These are phyloP conservation scores for Erythrocercus mccallii DNA, from an alignment of 2,113 vertebrate species.

Conservation along the genomic window DNA sequence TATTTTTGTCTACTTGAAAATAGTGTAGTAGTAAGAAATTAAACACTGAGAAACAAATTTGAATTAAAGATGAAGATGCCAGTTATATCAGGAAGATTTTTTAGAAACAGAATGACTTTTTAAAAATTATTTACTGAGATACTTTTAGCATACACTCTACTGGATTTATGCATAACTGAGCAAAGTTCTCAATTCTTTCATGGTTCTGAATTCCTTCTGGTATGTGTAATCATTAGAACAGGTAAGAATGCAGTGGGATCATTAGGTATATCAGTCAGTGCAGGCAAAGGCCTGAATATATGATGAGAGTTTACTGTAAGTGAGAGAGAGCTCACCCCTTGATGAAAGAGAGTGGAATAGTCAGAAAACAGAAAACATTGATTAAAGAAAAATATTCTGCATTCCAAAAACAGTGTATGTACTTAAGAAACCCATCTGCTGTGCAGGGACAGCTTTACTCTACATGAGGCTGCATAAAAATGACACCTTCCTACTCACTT, in stretches of 20 bases:
- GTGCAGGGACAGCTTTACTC: slow-evolving; percentile 18
- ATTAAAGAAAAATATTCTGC: slow-evolving; percentile 3
- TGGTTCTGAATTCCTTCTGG: neutral
- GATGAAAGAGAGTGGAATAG: neutral
- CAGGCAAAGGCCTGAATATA: neutral
- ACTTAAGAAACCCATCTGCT: slow-evolving; percentile 53
- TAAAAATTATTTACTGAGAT: neutral
- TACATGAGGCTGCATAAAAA: slow-evolving; percentile 14
- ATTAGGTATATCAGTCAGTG: neutral
- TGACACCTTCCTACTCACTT: slow-evolving; percentile 45
- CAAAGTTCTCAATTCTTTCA: neutral
- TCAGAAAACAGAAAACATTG: neutral
- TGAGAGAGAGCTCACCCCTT: neutral
- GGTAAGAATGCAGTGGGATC: neutral
- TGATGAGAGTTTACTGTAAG: neutral
- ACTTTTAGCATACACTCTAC: neutral
- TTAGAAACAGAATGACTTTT: neutral
- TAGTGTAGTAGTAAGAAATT: neutral
- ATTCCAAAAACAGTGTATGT: neutral
- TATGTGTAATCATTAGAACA: neutral
- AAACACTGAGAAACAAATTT: neutral
- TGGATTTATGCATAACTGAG: neutral
- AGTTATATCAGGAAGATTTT: neutral
- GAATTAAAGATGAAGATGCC: neutral
- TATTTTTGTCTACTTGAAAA: neutral